Percentiles rank a stretch among this genome's conserved stretches.
These are phyloP conservation scores for Proteles cristata DNA, from an alignment of 2,113 vertebrate species.

Conservation along the genomic window DNA sequence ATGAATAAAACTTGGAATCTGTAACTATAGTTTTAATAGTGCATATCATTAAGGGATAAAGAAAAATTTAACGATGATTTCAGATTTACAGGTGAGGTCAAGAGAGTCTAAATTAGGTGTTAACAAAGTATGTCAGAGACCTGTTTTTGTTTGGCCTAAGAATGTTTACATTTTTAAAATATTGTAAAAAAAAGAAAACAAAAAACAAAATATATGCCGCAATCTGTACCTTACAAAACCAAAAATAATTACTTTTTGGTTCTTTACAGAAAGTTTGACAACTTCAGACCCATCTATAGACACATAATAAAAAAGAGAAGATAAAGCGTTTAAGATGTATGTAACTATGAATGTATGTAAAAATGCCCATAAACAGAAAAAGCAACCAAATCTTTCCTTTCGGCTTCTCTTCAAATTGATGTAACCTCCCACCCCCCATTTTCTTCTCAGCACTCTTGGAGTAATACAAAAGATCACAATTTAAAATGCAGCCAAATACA, in stretches of 20 bases:
- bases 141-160: background rate
- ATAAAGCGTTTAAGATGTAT: background rate
- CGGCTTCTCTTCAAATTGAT: background rate
- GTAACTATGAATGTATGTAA: conserved; percentile 9
- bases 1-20: conserved; percentile 1
- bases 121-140: background rate
- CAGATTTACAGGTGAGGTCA: background rate
- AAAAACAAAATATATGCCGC: background rate
- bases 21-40: background rate
- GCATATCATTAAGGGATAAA: background rate
- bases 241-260: conserved; percentile 27
- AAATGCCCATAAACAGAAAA: background rate
- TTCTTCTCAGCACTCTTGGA: background rate
- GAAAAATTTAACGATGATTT: background rate
- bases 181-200: background rate
- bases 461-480: background rate
- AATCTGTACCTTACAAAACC: background rate
- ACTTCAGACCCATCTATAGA: background rate
- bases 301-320: conserved; percentile 33
- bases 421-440: background rate
- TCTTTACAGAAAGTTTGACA: conserved; percentile 1
- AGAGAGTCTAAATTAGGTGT: background rate
- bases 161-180: background rate
- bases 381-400: background rate
- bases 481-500: background rate